Conservation (phyloP, 37 sponge, comb jelly and placozoan species). For the Oscarella lobularis region DNA sequence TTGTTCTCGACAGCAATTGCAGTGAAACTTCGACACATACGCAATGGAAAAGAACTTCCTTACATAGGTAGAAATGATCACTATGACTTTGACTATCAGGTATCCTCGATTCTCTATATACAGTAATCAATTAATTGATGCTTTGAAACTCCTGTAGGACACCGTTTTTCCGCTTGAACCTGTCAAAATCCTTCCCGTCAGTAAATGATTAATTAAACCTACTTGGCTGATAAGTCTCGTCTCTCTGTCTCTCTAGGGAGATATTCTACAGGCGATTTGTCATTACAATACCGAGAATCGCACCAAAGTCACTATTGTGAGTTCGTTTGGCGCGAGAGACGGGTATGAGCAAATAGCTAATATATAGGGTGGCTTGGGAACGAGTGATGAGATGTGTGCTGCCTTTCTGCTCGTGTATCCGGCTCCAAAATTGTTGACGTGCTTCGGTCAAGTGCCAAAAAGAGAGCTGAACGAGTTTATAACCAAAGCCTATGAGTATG, state of each 20-base stretch:
- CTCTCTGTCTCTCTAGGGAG: background rate
- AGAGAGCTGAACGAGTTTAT: no score
- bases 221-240: background rate
- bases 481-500: no score
- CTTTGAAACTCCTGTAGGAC: background rate
- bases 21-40: background rate
- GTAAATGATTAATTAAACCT: background rate
- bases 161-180: background rate
- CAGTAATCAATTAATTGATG: background rate
- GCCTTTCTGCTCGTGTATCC: background rate
- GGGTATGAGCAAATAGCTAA: no score
- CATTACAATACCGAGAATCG: background rate
- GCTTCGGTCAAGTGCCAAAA: background rate
- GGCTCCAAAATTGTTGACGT: background rate
- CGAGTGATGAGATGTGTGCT: background rate
- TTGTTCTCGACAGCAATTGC: background rate
- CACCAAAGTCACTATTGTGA: background rate
- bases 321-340: no score
- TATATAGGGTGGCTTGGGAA: background rate
- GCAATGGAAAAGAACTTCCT: background rate
- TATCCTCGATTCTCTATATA: background rate
- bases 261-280: background rate
- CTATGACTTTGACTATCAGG: background rate
- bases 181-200: background rate
- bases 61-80: background rate